Base-by-base conservation (phyloP, 2,888 invertebrate species). In the Drosophila histrio region DNA sequence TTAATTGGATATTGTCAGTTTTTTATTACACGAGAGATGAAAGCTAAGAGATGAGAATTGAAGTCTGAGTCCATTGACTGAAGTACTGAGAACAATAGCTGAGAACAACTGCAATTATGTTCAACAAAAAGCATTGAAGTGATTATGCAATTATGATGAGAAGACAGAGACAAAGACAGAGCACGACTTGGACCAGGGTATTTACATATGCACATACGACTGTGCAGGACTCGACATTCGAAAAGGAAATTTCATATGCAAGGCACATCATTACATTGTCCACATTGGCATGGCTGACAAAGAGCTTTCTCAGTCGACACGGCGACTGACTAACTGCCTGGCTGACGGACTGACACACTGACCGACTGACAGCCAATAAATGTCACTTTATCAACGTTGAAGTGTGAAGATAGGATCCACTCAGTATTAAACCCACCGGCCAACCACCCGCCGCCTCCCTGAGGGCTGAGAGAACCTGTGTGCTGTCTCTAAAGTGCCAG, bases 191-290 rank as follows among this genome's bases (percentile, higher is more conserved):
- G 34, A 26, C 9, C 39, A 8, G 17, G 19, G 21, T 46, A 26
- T 36, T 67, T 49, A 56, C 56, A 64, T 71, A 52, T 73, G 61
- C 39, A 26, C 24, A 13, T 47, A 36, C 13, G 47, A 21, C 9
- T 36, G 2, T 26, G 21, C 22, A 50, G 36, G 38, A 47, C 50
- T 43, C 15, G 21, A 47, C 21, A 34, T 44, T 34, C 9, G 43
- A 30, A 19, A 28, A 19, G 57, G 22, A 34, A 54, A 83, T 80
- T 86, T 69, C 67, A 72, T 72, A 87, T 87, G 81, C 87, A 84
- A 64, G 75, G 62, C 81, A 79, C 87, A 79, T 81, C 66, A 84
- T 87, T 81, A 77, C 75, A 75, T 68, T 77, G 79, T 77, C 69
- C 74, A 71, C 62, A 58, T 44, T 36, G 66, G 52, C 61, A 47